Percentiles rank a stretch among this genome's conserved stretches.
Evolutionary conservation across 2,113 vertebrate species (phyloP).

Genomic region (Dicentrarchus labrax): DNA sequence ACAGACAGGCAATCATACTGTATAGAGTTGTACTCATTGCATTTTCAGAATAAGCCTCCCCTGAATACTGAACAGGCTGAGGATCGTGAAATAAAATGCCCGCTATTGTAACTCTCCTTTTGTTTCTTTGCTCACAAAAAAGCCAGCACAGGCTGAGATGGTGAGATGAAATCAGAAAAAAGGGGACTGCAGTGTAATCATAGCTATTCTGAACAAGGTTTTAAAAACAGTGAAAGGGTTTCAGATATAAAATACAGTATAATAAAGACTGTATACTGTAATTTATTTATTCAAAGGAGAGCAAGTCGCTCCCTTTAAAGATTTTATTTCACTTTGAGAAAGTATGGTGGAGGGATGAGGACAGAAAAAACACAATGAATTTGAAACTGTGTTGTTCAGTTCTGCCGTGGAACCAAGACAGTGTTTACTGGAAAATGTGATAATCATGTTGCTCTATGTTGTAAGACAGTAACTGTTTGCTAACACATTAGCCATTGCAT

Average conservation of each 20-base stretch:
- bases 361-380: not conserved
- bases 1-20: conserved; percentile 57
- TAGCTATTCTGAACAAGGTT: conserved; percentile 26
- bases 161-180: conserved; percentile 56
- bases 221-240: conserved; percentile 19
- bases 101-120: conserved; percentile 47
- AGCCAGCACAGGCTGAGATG: conserved; percentile 19
- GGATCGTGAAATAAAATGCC: conserved; percentile 55
- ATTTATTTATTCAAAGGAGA: not conserved
- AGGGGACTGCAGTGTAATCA: conserved; percentile 28
- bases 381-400: not conserved
- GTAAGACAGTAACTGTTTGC: not conserved
- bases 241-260: not conserved
- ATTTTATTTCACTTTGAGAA: not conserved
- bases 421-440: not conserved
- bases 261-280: conserved; percentile 10
- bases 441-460: not conserved
- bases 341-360: not conserved
- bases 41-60: conserved; percentile 49
- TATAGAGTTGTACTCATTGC: conserved; percentile 45
- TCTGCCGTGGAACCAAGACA: not conserved
- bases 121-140: conserved; percentile 61
- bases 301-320: not conserved
- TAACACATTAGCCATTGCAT: not conserved
- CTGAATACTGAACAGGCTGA: conserved; percentile 61